A percentile compares a stretch with the other conserved stretches of the same genome.
These are phyloP conservation scores for Ceyx melanurus DNA, from an alignment of 2,113 vertebrate genomes.

Conservation along the genomic window DNA sequence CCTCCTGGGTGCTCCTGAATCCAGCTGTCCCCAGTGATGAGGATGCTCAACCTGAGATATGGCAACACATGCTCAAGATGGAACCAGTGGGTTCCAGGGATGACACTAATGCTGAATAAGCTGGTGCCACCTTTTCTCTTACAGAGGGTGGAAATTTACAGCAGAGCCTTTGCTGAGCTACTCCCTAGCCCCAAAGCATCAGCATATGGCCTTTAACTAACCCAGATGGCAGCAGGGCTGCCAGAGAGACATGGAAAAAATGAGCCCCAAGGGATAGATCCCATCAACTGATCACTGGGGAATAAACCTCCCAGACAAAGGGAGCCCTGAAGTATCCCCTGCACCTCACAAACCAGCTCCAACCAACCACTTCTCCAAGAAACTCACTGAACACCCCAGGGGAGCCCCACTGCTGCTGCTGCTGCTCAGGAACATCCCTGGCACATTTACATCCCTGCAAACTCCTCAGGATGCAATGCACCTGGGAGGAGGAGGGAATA, in stretches of 20 bases:
- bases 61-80: rapidly evolving
- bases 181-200: rapidly evolving
- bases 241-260: no score
- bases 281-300: rapidly evolving
- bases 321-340: neutral
- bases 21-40: rapidly evolving
- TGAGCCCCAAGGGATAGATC: rapidly evolving
- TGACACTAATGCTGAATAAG: rapidly evolving
- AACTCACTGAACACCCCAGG: rapidly evolving
- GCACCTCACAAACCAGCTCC: no score
- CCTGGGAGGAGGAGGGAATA: neutral
- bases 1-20: no score
- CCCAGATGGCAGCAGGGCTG: neutral
- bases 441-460: rapidly evolving
- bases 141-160: rapidly evolving
- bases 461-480: rapidly evolving
- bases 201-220: neutral
- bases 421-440: rapidly evolving
- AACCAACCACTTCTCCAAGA: neutral
- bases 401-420: rapidly evolving
- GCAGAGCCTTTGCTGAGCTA: neutral
- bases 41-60: neutral
- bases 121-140: neutral
- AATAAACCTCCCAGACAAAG: neutral
- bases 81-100: rapidly evolving